Conservation (phyloP, 2,888 invertebrate species). For the Callyntrura sp. region DNA sequence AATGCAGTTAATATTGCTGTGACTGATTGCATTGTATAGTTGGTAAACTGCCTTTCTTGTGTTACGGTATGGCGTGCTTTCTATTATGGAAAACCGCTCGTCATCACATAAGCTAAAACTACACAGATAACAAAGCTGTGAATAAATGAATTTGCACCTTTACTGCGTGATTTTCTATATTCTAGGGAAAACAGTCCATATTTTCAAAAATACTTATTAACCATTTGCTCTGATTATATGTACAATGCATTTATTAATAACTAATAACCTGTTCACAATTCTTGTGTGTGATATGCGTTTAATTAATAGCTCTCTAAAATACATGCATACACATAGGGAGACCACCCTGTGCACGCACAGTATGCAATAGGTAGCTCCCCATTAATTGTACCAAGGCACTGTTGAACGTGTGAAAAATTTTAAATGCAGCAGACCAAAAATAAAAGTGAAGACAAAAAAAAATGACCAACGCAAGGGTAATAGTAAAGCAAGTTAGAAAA, state of each 20-base stretch:
- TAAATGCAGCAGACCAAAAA: too few relatives aligned
- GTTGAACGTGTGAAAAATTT: too few relatives aligned
- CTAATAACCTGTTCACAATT: too few relatives aligned
- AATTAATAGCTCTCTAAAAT: too few relatives aligned
- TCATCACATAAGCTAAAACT: slow-evolving; percentile 49
- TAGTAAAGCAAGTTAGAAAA: too few relatives aligned
- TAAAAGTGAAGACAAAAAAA: too few relatives aligned
- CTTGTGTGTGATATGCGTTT: too few relatives aligned
- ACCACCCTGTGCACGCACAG: too few relatives aligned
- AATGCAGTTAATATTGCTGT: not conserved
- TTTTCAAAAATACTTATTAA: not conserved
- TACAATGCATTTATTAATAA: not conserved
- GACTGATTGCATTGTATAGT: not conserved
- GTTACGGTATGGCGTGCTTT: slow-evolving; percentile 44
- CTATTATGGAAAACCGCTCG: slow-evolving; percentile 33
- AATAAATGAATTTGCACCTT: slow-evolving; percentile 35
- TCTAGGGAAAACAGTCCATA: not conserved
- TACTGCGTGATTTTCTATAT: not conserved
- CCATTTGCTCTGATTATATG: not conserved
- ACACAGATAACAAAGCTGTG: not conserved
- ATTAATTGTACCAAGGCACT: too few relatives aligned
- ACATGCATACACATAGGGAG: too few relatives aligned
- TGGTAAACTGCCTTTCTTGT: not conserved
- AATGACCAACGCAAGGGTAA: too few relatives aligned
- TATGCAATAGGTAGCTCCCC: too few relatives aligned